A percentile compares a stretch with the other conserved stretches of the same genome.
Evolutionary conservation across 2,113 vertebrate species (phyloP).

Genomic region (Plecotus auritus): DNA sequence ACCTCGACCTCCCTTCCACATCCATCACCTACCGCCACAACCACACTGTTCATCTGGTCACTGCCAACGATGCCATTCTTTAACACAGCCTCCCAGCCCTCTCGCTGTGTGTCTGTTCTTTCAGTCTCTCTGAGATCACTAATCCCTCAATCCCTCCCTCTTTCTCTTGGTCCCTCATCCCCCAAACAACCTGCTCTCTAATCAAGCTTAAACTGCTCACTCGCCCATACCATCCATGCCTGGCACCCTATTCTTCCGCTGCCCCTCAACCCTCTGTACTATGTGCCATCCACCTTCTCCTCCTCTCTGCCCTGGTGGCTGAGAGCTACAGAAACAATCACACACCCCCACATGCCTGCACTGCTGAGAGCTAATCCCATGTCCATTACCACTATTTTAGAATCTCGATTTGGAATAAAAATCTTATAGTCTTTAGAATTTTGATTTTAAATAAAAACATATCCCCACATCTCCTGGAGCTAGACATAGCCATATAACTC

Average conservation of each 20-base stretch:
- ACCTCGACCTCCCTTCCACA: background rate
- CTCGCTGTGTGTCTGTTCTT: background rate
- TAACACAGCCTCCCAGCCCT: background rate
- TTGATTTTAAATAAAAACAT: background rate
- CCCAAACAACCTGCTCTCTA: background rate
- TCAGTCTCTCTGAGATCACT: background rate
- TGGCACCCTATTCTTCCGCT: background rate
- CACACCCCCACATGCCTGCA: too few species aligned
- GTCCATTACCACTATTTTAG: background rate
- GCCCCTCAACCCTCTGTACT: background rate
- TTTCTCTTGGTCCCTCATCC: background rate
- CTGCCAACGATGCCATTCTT: background rate
- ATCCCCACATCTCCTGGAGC: background rate
- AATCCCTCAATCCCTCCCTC: background rate
- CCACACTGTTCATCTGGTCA: background rate
- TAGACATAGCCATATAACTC: background rate
- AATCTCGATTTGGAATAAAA: slow-evolving; percentile 17
- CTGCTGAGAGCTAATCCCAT: background rate
- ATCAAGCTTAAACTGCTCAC: background rate
- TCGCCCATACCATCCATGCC: background rate
- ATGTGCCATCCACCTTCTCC: background rate
- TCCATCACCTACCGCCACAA: background rate
- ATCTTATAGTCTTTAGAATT: background rate
- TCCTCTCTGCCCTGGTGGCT: background rate
- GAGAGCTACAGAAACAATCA: background rate